phyloP scores from a whole-genome alignment of 92 coral and sea anemone genomes.

The Heteractis magnifica region DNA sequence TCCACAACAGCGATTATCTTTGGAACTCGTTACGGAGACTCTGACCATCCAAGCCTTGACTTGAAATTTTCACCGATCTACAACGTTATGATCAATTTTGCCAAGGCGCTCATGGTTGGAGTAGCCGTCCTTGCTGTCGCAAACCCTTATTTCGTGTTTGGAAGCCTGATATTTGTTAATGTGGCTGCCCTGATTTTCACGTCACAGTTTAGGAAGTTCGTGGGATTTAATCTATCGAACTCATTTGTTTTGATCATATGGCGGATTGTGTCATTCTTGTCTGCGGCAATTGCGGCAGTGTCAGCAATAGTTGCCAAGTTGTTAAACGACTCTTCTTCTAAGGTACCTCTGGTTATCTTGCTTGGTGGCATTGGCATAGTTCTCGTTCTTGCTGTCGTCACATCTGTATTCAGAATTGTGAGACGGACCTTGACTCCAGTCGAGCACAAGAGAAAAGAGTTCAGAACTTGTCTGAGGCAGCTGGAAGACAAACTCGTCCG shows the following conservation, averaged over 20 bases:
- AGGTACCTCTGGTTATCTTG: constrained; percentile 66
- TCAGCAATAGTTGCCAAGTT: constrained; percentile 69
- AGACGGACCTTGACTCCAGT: constrained; percentile 66
- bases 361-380: constrained; percentile 59
- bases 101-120: constrained; percentile 92
- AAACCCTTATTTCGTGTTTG: constrained; percentile 47
- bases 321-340: constrained; percentile 55
- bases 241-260: constrained; percentile 76
- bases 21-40: constrained; percentile 93
- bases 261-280: constrained; percentile 80
- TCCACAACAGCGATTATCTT: constrained; percentile 86
- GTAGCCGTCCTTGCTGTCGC: constrained; percentile 75
- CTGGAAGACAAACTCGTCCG: constrained; percentile 63
- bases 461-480: constrained; percentile 57
- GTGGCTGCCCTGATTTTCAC: constrained; percentile 74
- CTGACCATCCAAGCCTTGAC: constrained; percentile 86
- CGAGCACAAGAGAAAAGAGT: constrained; percentile 75
- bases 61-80: constrained; percentile 87
- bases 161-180: constrained; percentile 56
- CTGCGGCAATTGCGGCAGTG: constrained; percentile 59
- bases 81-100: constrained; percentile 74
- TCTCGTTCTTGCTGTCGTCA: constrained; percentile 58
- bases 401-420: constrained; percentile 47
- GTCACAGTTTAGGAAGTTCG: constrained; percentile 55
- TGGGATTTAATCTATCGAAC: constrained; percentile 65